Evolutionary conservation across 2,797 vertebrate genomes (phyloP), one percentile per base, ranked within the genome.

Genomic region (Jordanella pulchra): DNA sequence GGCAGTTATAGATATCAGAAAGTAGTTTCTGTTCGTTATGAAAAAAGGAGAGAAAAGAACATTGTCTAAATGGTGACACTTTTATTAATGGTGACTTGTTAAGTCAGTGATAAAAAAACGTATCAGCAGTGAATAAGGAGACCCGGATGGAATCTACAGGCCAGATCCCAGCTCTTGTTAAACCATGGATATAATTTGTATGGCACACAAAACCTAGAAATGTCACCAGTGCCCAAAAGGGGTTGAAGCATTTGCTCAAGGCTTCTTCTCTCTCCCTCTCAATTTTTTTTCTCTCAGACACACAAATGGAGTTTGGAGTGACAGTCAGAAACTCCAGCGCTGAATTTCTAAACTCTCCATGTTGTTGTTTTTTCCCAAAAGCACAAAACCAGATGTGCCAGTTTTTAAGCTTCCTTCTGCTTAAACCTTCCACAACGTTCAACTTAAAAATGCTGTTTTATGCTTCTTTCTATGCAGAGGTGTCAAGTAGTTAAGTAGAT

Each of bases 101-200:
- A 68, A 32, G 48, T 73, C 65, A 13, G 61, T 67, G 58, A 80
- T 79, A 79, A 79, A 70, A n/a, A 87, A 83, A 76, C 82, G 76
- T 89, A 86, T 90, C 91, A 85, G 73, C 71, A 75, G 82, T 84
- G 82, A 89, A 91, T 88, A 86, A 86, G 82, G 86, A 88, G 87
- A 91, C 65, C 54, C 28, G 76, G 83, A 87, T 81, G 78, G 61
- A 87, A 81, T 89, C 81, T 76, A 81, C 69, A 81, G 86, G 79
- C 81, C 80, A 76, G 80, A 89, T 86, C 76, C 80, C 39, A 35
- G 67, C 84, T 87, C 64, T 58, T 75, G 77, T 81, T 89, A 72
- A 87, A 90, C 72, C 45, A 72, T 77, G 85, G 77, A 83, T 77
- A 60, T 86, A 85, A 91, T 86, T 78, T 82, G 76, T 86, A 63